phyloP scores from a whole-genome alignment of 1,140 invertebrate genomes.

The Ceratosolen fusciceps region DNA sequence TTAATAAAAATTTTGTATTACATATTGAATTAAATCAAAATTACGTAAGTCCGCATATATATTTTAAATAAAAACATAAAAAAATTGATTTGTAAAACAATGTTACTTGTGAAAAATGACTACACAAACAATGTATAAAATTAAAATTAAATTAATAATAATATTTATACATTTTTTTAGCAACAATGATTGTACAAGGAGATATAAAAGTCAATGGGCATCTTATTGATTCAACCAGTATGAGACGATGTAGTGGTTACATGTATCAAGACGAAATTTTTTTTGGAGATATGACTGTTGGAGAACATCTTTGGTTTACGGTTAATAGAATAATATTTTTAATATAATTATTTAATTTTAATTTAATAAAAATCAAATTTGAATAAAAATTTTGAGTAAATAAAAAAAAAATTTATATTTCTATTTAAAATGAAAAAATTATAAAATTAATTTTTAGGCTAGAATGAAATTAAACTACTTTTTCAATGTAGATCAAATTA shows the following conservation, averaged over 20 bases:
- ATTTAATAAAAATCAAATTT: too few relatives aligned
- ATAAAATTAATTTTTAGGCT: constrained; percentile 73
- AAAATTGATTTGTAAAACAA: too few relatives aligned
- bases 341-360: constrained; percentile 3
- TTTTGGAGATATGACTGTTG: constrained; percentile 87
- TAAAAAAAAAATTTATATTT: too few relatives aligned
- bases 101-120: too few relatives aligned
- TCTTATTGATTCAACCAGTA: constrained; percentile 76
- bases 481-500: constrained; percentile 73
- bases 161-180: constrained; percentile 64
- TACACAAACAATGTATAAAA: too few relatives aligned
- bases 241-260: constrained; percentile 89
- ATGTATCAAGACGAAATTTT: constrained; percentile 96
- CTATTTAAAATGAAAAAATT: neutral
- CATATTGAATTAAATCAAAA: too few relatives aligned
- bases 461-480: constrained; percentile 83
- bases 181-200: constrained; percentile 80
- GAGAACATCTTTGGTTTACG: constrained; percentile 92
- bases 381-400: too few relatives aligned
- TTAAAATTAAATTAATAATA: neutral
- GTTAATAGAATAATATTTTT: constrained; percentile 66
- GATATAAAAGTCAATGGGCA: constrained; percentile 82
- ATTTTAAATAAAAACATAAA: too few relatives aligned
- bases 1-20: too few relatives aligned
- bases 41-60: too few relatives aligned